Evolutionary conservation across 2,888 invertebrate genomes (phyloP).

Genomic region (Theodoxus fluviatilis): DNA sequence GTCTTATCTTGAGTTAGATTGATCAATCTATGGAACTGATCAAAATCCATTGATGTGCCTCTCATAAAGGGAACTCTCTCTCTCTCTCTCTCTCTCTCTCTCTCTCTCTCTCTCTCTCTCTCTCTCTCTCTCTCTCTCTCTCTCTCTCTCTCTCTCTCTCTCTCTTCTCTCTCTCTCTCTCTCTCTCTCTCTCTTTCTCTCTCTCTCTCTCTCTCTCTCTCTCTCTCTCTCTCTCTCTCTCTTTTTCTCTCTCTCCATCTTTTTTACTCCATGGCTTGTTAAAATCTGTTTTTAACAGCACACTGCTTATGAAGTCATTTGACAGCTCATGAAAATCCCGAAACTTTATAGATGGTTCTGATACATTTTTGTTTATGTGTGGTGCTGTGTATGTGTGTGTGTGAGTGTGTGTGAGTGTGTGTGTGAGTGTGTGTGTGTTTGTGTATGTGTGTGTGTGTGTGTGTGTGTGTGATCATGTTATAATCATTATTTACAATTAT

Average conservation of each 20-base stretch:
- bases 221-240: conserved; percentile 18
- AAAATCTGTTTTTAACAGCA: neutral
- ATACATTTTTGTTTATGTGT: conserved; percentile 5
- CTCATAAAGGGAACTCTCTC: too few species aligned
- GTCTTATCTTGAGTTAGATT: too few species aligned
- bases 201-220: neutral
- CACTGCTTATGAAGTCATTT: neutral
- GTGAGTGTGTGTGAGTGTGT: neutral
- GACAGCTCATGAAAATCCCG: too few species aligned
- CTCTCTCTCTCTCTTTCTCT: neutral
- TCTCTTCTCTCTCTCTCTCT: conserved; percentile 7
- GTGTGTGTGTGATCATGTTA: neutral
- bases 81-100: neutral
- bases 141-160: conserved; percentile 3
- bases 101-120: neutral
- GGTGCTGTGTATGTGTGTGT: neutral
- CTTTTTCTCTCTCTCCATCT: conserved; percentile 16
- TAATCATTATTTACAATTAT: neutral
- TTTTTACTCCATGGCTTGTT: neutral
- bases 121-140: neutral
- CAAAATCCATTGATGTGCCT: too few species aligned
- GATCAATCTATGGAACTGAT: too few species aligned
- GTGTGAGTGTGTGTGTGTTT: conserved; percentile 11
- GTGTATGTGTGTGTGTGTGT: neutral
- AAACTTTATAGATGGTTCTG: too few species aligned